Conservation (phyloP, 2,888 invertebrate species). For the Ochlodes sylvanus region DNA sequence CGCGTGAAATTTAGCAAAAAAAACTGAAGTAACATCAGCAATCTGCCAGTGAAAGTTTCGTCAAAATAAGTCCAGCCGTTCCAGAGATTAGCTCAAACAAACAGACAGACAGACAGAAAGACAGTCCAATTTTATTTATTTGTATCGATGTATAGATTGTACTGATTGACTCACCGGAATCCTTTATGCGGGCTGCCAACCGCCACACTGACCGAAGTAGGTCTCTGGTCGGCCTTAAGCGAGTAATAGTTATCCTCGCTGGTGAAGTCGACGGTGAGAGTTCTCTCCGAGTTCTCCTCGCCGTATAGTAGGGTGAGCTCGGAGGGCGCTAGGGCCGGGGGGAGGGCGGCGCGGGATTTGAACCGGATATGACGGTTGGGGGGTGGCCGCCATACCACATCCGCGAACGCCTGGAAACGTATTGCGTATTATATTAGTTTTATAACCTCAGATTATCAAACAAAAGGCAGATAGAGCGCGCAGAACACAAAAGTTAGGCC, state of each 20-base stretch:
- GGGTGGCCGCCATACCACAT: conserved; percentile 79
- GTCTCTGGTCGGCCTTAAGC: conserved; percentile 67
- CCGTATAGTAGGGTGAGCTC: conserved; percentile 61
- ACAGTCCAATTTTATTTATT: no score
- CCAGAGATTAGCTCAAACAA: no score
- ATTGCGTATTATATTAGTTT: background rate
- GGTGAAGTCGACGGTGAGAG: conserved; percentile 62
- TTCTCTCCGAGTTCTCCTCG: conserved; percentile 55
- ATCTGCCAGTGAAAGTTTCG: no score
- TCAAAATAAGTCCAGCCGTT: no score
- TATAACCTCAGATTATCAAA: no score
- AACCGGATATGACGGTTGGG: conserved; percentile 72
- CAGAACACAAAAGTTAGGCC: no score
- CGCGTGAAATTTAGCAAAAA: no score
- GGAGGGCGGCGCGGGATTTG: conserved; percentile 69
- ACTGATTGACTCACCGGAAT: conserved; percentile 60
- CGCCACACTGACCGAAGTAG: conserved; percentile 60
- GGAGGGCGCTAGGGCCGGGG: conserved; percentile 65
- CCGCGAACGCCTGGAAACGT: conserved; percentile 65
- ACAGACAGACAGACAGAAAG: no score
- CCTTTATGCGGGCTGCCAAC: conserved; percentile 71
- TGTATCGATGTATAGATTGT: no score
- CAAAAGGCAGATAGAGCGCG: no score
- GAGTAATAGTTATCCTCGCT: conserved; percentile 65
- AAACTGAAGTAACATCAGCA: no score